phyloP scores from a whole-genome alignment of 1,140 invertebrate genomes.

The Oppia nitens region DNA sequence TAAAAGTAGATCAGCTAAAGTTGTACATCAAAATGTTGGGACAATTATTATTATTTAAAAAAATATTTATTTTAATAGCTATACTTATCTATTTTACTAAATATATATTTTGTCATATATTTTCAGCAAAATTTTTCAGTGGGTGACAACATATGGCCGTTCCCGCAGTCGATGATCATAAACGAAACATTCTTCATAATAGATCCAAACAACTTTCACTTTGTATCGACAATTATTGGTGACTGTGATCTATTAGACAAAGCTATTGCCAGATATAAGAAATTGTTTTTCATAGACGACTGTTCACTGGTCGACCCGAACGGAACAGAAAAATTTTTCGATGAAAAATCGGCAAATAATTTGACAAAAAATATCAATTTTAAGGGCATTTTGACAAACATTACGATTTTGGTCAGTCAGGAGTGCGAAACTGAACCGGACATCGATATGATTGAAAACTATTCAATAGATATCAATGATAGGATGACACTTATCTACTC shows the following conservation, averaged over 20 bases:
- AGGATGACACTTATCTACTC: constrained; percentile 25
- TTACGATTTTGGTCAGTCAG: constrained; percentile 26
- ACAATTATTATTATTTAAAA: too few species aligned
- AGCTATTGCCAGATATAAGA: background rate
- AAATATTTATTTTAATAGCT: too few species aligned
- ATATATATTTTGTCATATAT: too few species aligned
- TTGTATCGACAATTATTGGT: too few species aligned
- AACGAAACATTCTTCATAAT: too few species aligned
- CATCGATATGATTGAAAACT: background rate
- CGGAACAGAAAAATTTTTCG: background rate
- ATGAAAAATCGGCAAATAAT: background rate
- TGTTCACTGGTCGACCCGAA: background rate
- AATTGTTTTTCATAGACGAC: background rate
- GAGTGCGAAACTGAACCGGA: constrained; percentile 30
- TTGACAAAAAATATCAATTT: constrained; percentile 13
- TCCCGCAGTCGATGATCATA: too few species aligned
- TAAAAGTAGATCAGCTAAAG: too few species aligned
- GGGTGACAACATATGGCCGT: too few species aligned
- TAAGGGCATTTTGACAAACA: constrained; percentile 22
- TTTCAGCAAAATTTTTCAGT: too few species aligned
- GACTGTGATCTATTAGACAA: background rate
- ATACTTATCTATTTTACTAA: too few species aligned
- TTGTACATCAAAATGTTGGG: too few species aligned
- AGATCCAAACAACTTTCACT: too few species aligned
- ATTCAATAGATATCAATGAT: background rate